A percentile compares a stretch with the other conserved stretches of the same genome.
Conservation (phyloP, 2,797 vertebrate species). For the Chaenodraco wilsoni region DNA sequence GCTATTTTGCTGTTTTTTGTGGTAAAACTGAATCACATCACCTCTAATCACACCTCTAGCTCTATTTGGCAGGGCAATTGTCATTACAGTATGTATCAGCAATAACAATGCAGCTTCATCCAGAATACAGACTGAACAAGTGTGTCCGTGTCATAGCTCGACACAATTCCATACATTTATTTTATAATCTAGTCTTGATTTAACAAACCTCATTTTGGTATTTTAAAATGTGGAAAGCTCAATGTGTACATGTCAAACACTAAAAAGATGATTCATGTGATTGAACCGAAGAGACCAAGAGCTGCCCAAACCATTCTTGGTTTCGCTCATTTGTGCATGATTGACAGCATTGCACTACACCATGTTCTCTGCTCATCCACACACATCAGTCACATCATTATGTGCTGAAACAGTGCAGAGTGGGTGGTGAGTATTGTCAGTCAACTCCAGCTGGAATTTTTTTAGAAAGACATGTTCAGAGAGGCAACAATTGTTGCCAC, state of each 20-base stretch:
- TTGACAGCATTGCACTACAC: conserved; percentile 59
- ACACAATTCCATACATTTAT: neutral
- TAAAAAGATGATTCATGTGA: conserved; percentile 13
- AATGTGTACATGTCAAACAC: neutral
- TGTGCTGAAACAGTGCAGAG: conserved; percentile 65
- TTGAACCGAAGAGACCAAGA: conserved; percentile 33
- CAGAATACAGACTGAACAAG: neutral
- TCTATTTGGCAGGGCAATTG: neutral
- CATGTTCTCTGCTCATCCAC: conserved; percentile 59
- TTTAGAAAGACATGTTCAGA: conserved; percentile 58
- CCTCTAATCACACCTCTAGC: neutral
- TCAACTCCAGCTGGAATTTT: conserved; percentile 57
- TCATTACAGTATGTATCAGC: neutral
- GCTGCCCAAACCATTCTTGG: conserved; percentile 31
- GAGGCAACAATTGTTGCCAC: conserved; percentile 65
- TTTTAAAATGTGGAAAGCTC: conserved; percentile 4
- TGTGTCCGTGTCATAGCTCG: neutral
- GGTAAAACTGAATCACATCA: neutral
- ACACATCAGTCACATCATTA: conserved; percentile 73
- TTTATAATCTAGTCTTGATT: neutral
- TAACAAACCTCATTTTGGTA: neutral
- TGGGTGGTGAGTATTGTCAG: conserved; percentile 71
- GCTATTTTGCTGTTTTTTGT: neutral
- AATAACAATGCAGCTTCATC: conserved; percentile 3
- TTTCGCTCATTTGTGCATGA: conserved; percentile 62